phyloP scores from a whole-genome alignment of 2,888 invertebrate species.

The Drosophila stalkeri region DNA sequence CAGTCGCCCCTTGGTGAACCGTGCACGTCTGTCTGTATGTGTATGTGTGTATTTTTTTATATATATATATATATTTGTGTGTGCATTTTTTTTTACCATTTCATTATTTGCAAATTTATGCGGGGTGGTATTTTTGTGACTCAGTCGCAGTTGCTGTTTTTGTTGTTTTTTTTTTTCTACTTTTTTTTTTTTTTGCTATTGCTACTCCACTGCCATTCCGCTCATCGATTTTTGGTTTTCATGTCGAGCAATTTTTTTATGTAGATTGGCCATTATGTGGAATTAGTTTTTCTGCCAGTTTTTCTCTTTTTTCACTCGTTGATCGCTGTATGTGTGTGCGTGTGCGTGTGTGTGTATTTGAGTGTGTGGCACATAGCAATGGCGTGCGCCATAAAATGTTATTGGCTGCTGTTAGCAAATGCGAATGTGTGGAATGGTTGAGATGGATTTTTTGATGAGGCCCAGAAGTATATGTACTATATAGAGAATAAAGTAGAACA shows the following conservation, averaged over 20 bases:
- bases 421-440: conserved; percentile 44
- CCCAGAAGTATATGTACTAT: conserved; percentile 18
- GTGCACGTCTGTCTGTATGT: conserved; percentile 7
- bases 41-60: conserved; percentile 8
- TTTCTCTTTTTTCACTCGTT: conserved; percentile 58
- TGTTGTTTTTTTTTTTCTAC: neutral
- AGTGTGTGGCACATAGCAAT: conserved; percentile 58
- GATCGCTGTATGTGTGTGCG: conserved; percentile 36
- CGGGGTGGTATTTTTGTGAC: conserved; percentile 72
- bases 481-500: neutral
- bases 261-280: conserved; percentile 81
- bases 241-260: conserved; percentile 74
- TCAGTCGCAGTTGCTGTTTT: conserved; percentile 47
- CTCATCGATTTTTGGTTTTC: conserved; percentile 75
- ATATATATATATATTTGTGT: conserved; percentile 11
- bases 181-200: conserved; percentile 13
- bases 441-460: conserved; percentile 44
- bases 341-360: conserved; percentile 5
- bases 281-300: conserved; percentile 70
- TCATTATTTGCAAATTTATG: conserved; percentile 82
- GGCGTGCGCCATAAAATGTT: conserved; percentile 70
- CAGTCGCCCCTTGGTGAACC: conserved; percentile 42
- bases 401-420: conserved; percentile 67
- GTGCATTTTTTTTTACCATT: conserved; percentile 69
- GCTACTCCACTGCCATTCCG: conserved; percentile 39